Base-by-base conservation (phyloP, 2,888 invertebrate species). In the Dicyrtoma fusca region DNA sequence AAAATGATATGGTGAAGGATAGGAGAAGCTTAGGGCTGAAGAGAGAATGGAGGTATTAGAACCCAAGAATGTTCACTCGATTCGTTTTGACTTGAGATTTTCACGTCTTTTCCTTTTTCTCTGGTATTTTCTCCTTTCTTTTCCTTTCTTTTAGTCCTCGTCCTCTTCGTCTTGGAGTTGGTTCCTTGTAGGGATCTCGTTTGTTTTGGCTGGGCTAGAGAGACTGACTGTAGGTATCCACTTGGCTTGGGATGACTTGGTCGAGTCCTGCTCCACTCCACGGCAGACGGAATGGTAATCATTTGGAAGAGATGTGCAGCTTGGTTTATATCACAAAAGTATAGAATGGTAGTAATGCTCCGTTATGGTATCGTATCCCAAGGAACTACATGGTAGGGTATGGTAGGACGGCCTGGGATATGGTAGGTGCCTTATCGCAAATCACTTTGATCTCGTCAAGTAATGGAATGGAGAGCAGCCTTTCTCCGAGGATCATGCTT, bases 11-110 rank as follows among this genome's bases (percentile, higher is more conserved):
- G 34, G 61, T 44, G 68, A 63, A 59, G 19, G 65, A 49, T 51
- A 57, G 49, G n/a, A 63, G 53, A 49, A 25, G 23, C 51, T 44
- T 45, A 23, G 61, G 61, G 69, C 42, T 66, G 68, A 62, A 62
- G 73, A 64, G 70, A 61, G 69, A 72, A 64, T 62, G 72, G 72
- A 72, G 64, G 72, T 73, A 74, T 71, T 75, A 71, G 72, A 71
- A 73, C 71, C 73, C 72, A 34, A 34, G 34, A 34, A 34, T n/a
- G n/a, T n/a, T n/a, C n/a, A n/a, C n/a, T n/a, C n/a, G n/a, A n/a
- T 34, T 34, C 34, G 34, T 34, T 34, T 34, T 34, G 34, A 34
- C 34, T 34, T 34, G 34, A 34, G 34, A 34, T 34, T 34, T 34
- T 34, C 34, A 34, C 34, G 34, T 34, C 34, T 34, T 49, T 49